phyloP scores from a whole-genome alignment of 1,140 invertebrate genomes.

The Diploscapter pachys region DNA sequence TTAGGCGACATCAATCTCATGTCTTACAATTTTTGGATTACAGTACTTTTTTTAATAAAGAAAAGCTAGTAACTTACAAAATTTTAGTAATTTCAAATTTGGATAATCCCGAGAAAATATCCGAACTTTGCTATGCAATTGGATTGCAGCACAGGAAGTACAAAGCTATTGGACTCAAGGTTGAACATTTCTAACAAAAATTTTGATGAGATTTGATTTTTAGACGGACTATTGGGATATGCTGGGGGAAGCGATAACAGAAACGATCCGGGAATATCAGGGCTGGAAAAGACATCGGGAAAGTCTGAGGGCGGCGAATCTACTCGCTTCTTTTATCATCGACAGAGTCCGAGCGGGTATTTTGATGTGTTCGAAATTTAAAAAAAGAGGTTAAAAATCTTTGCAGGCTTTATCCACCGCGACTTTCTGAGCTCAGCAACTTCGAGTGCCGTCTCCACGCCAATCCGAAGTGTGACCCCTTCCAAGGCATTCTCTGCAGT shows the following conservation, averaged over 20 bases:
- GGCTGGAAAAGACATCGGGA: slow-evolving; percentile 37
- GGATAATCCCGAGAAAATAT: slow-evolving; percentile 26
- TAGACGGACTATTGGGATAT: slow-evolving; percentile 37
- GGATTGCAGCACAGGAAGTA: slow-evolving; percentile 23
- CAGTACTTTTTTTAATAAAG: neutral
- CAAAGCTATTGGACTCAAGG: slow-evolving; percentile 19
- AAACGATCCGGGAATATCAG: slow-evolving; percentile 38
- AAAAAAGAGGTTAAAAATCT: too few species aligned
- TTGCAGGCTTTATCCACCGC: too few species aligned
- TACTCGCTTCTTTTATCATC: slow-evolving; percentile 37
- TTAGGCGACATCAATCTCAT: too few species aligned
- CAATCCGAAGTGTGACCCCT: too few species aligned
- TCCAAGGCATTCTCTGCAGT: too few species aligned
- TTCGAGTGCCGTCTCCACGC: too few species aligned
- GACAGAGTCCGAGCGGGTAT: slow-evolving; percentile 33
- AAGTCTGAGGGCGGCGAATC: slow-evolving; percentile 31
- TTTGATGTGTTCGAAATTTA: too few species aligned
- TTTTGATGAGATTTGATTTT: neutral
- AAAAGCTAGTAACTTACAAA: neutral
- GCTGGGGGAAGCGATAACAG: slow-evolving; percentile 38
- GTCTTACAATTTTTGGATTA: too few species aligned
- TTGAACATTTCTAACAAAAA: neutral
- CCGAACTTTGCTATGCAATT: slow-evolving; percentile 24
- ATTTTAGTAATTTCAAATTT: slow-evolving; percentile 21
- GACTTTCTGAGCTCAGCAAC: too few species aligned